Base-by-base conservation (phyloP, 2,113 vertebrate genomes). In the Poeciliopsis turrubarensis region DNA sequence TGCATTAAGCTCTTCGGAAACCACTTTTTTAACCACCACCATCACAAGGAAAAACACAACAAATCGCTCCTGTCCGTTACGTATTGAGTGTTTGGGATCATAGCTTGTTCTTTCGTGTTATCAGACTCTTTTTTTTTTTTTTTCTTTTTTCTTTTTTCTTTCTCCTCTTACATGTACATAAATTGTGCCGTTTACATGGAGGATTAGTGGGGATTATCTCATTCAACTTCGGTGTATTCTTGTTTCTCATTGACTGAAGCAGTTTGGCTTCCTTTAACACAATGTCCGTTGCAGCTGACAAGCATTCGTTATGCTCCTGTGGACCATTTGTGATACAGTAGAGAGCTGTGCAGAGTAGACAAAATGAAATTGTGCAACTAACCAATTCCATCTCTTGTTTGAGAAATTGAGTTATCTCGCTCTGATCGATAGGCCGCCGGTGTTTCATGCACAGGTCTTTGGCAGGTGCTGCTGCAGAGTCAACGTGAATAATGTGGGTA, bases 371-470 rank as follows among this genome's bases (percentile, higher is more conserved):
- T 5, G 39, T 61, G 19, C 47, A 60, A 39, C 65, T 65, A 65
- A 83, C 74, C 30, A 61, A 61, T 77, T 69, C 7, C 5, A 32
- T 75, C 79, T 66, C 63, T 79, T 69, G 41, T 47, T 79, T 73
- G 26, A 80, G 72, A 47, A 47, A 47, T 70, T 70, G 26, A 39
- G 72, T 66, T 70, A 27, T 44, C 70, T 70, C 51, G 6, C 47
- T 77, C 15, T 41, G 77, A 86, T 89, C 85, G 81, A 83, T 80
- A 80, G 81, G 74, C 72, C 74, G 70, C 66, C 26, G 27, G 54
- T 71, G 70, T 78, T 86, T 80, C 60, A 77, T 69, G 74, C 79
- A 70, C 68, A 29, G 60, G 31, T 73, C 41, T 87, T 87, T 87
- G 78, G 81, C 62, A 75, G 68, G 32, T 39, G 54, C 27, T 60